Conservation (phyloP, 1,140 invertebrate species). For the Drosophila pallidifrons region DNA sequence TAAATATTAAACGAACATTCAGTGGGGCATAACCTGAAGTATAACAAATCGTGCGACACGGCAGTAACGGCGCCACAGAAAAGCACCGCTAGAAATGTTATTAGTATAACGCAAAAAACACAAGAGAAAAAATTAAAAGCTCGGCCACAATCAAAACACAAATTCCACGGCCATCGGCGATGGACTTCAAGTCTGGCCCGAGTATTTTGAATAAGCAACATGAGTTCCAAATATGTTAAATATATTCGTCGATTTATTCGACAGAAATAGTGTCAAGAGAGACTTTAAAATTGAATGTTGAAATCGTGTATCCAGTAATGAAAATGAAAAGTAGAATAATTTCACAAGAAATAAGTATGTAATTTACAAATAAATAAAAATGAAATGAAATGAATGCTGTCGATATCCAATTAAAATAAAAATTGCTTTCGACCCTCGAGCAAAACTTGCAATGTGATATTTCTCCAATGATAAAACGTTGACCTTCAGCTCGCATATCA, state of each 20-base stretch:
- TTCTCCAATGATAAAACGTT: not conserved
- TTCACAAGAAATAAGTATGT: not conserved
- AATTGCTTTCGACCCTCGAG: not conserved
- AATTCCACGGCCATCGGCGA: no score
- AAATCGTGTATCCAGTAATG: no score
- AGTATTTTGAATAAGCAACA: conserved; percentile 26
- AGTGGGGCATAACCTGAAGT: conserved; percentile 20
- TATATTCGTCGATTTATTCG: conserved; percentile 5
- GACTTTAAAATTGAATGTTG: no score
- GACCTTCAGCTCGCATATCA: not conserved
- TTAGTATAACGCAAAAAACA: conserved; percentile 12
- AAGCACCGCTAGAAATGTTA: conserved; percentile 3
- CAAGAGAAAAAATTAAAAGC: conserved; percentile 33
- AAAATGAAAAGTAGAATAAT: no score
- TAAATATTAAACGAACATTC: conserved; percentile 46
- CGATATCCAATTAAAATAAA: not conserved
- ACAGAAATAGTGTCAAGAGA: not conserved
- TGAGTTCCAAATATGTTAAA: conserved; percentile 37
- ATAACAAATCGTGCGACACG: conserved; percentile 35
- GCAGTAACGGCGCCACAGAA: not conserved
- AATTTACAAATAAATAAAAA: not conserved
- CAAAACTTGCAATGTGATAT: not conserved
- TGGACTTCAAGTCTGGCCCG: conserved; percentile 2
- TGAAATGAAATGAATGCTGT: not conserved
- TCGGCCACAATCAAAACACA: conserved; percentile 13